These are phyloP conservation scores for Syngnathus scovelli DNA, from an alignment of 2,113 vertebrate genomes.

Conservation along the genomic window DNA sequence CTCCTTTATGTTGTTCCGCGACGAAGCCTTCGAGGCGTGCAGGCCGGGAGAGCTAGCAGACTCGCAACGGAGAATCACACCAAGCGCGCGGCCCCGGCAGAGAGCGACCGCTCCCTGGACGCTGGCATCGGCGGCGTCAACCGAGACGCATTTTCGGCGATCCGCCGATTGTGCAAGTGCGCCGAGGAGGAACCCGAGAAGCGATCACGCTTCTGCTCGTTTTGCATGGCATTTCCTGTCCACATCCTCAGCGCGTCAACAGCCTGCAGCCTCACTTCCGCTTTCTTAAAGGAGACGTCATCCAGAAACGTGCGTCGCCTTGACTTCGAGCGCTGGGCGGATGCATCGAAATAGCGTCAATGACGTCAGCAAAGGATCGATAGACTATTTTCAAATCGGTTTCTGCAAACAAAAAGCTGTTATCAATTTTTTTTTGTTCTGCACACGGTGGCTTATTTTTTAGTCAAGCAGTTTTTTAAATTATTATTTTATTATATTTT, in stretches of 20 bases:
- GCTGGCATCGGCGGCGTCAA: constrained; percentile 11
- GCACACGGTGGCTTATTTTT: too few relatives aligned
- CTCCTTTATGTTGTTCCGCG: constrained; percentile 48
- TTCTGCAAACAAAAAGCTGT: too few relatives aligned
- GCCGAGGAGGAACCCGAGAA: constrained; percentile 31
- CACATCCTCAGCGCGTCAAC: constrained; percentile 66
- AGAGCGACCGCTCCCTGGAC: constrained; percentile 5
- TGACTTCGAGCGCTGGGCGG: neutral
- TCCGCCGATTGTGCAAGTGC: constrained; percentile 44
- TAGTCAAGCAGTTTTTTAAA: too few relatives aligned
- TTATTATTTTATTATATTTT: too few relatives aligned
- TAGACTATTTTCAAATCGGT: too few relatives aligned
- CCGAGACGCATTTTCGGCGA: constrained; percentile 44
- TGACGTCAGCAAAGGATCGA: too few relatives aligned
- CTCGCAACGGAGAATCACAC: neutral
- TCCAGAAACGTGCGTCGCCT: neutral
- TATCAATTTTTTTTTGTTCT: too few relatives aligned
- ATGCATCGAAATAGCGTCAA: too few relatives aligned
- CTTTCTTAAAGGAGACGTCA: constrained; percentile 69
- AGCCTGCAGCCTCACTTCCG: constrained; percentile 48
- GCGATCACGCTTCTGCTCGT: constrained; percentile 47
- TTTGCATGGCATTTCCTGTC: constrained; percentile 66
- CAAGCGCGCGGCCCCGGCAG: neutral
- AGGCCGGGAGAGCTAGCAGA: constrained; percentile 33
- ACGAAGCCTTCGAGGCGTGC: constrained; percentile 56